A percentile compares a stretch with the other conserved stretches of the same genome.
Evolutionary conservation across 1,140 invertebrate species (phyloP).

Genomic region (Pogonognathellus flavescens): DNA sequence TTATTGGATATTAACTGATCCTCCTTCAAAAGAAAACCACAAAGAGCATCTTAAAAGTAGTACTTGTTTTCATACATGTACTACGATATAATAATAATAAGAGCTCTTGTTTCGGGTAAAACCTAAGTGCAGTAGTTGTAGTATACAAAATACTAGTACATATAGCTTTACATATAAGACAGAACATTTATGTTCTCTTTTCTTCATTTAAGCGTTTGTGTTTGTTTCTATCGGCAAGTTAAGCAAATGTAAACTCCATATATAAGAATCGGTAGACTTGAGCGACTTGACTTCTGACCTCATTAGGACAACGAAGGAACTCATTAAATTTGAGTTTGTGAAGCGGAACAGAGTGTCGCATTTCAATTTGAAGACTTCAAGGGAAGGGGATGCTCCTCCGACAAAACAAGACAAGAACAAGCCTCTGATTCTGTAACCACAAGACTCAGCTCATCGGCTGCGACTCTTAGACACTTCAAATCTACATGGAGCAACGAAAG

Average conservation of each 20-base stretch:
- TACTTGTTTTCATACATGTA: neutral
- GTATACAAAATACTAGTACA: neutral
- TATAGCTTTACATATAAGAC: neutral
- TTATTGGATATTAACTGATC: neutral
- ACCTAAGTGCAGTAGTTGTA: neutral
- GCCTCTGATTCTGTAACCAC: too few species aligned
- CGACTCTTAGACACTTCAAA: too few species aligned
- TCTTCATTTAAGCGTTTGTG: conserved; percentile 2
- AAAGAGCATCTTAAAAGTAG: neutral
- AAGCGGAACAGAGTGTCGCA: conserved; percentile 46
- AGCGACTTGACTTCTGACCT: conserved; percentile 57
- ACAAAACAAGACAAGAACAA: conserved; percentile 9
- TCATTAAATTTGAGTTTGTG: conserved; percentile 51
- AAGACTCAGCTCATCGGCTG: too few species aligned
- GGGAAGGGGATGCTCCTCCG: conserved; percentile 35
- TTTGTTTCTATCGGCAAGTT: conserved; percentile 4
- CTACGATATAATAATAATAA: neutral
- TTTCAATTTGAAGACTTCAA: conserved; percentile 46
- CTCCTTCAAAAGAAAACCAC: neutral
- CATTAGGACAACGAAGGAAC: conserved; percentile 52
- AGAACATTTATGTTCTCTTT: neutral
- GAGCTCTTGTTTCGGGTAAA: neutral
- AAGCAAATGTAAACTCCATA: neutral
- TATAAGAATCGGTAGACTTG: conserved; percentile 57
- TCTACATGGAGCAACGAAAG: too few species aligned